These are phyloP conservation scores for Burhinus bistriatus DNA, from an alignment of 2,113 vertebrate species.

Conservation along the genomic window DNA sequence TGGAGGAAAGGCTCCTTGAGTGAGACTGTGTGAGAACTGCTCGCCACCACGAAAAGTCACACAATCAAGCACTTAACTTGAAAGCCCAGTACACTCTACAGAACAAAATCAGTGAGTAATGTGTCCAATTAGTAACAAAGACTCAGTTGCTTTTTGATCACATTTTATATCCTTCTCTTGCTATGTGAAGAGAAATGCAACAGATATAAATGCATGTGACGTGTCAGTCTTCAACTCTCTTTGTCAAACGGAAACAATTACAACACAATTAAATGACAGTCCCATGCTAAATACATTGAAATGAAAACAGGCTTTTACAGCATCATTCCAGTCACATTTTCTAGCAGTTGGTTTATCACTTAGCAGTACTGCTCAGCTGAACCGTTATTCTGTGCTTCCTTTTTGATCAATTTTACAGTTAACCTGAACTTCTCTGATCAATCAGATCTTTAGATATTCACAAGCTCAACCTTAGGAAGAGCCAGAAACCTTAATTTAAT, in stretches of 20 bases:
- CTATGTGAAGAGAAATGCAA: not conserved
- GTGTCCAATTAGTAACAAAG: not conserved
- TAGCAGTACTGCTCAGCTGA: not conserved
- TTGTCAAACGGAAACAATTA: constrained; percentile 43
- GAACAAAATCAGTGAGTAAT: not conserved
- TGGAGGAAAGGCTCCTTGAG: not conserved
- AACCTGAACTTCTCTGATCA: constrained; percentile 37
- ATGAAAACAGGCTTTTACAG: constrained; percentile 6
- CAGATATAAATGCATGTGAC: not conserved
- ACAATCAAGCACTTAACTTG: not conserved
- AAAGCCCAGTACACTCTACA: not conserved
- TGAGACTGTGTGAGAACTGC: not conserved
- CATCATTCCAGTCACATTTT: constrained; percentile 8
- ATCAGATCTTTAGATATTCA: constrained; percentile 30
- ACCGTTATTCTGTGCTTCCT: not conserved
- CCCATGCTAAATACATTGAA: not conserved
- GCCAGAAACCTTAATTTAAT: constrained; percentile 26
- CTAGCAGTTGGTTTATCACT: not conserved
- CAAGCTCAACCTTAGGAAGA: constrained; percentile 14
- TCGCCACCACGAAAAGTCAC: not conserved
- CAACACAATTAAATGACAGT: constrained; percentile 30
- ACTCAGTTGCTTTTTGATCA: not conserved
- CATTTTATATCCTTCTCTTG: not conserved
- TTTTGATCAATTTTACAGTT: constrained; percentile 54
- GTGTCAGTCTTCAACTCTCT: constrained; percentile 9